These are phyloP conservation scores for Amblyornis subalaris DNA, from an alignment of 2,113 vertebrate genomes.

Conservation along the genomic window DNA sequence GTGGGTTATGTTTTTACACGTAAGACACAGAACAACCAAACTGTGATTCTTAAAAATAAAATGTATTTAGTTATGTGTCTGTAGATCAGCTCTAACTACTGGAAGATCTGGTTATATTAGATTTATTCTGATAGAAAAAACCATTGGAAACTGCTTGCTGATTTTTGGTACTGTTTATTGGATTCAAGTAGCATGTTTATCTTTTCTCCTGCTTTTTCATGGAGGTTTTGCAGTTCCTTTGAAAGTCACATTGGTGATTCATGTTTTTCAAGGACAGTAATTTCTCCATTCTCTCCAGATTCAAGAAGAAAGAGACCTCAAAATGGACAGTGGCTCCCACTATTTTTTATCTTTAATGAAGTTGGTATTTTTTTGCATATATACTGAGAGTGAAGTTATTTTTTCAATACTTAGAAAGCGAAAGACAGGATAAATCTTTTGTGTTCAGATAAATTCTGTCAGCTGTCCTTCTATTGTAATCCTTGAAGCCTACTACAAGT, in stretches of 20 bases:
- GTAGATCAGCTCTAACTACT: not conserved
- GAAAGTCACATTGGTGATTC: not conserved
- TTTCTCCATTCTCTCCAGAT: not conserved
- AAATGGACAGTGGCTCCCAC: not conserved
- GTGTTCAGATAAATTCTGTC: not conserved
- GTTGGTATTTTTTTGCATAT: not conserved
- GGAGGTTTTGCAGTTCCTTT: not conserved
- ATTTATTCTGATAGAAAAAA: not conserved
- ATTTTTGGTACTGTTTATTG: not conserved
- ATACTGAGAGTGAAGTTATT: not conserved
- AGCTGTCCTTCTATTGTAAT: not conserved
- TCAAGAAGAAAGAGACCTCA: not conserved
- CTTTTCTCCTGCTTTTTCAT: not conserved
- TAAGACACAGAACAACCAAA: not conserved
- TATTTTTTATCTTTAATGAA: not conserved
- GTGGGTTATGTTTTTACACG: not conserved
- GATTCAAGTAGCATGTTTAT: not conserved
- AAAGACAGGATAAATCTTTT: not conserved
- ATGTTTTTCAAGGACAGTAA: not conserved
- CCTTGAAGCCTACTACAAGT: not conserved
- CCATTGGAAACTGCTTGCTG: not conserved
- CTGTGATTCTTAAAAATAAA: not conserved
- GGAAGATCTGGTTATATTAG: not conserved
- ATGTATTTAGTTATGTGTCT: not conserved
- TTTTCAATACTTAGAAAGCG: not conserved